These are phyloP conservation scores for Atopsyche davidsoni DNA, from an alignment of 1,140 invertebrate genomes.

Conservation along the genomic window DNA sequence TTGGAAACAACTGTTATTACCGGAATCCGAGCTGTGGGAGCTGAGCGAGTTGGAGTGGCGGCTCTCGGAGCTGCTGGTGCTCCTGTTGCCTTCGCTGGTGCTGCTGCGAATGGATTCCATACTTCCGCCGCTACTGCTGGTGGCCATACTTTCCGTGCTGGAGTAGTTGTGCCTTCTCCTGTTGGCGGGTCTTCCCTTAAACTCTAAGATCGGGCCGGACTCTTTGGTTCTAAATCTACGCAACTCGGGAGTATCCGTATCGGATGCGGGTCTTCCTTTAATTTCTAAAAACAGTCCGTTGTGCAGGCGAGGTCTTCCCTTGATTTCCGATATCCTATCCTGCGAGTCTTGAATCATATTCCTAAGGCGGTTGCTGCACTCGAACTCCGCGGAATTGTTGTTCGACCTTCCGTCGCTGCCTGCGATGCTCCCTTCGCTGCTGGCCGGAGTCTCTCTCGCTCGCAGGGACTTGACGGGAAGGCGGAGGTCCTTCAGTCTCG, in stretches of 20 bases:
- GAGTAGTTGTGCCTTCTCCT: conserved; percentile 62
- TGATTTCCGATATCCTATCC: conserved; percentile 50
- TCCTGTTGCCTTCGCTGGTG: conserved; percentile 75
- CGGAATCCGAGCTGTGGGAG: conserved; percentile 76
- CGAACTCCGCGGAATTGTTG: conserved; percentile 43
- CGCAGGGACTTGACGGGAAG: conserved; percentile 58
- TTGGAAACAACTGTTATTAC: conserved; percentile 53
- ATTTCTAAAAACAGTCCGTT: conserved; percentile 62
- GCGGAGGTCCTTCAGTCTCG: conserved; percentile 61
- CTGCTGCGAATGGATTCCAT: conserved; percentile 77
- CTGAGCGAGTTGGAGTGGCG: conserved; percentile 70
- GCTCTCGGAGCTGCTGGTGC: conserved; percentile 73
- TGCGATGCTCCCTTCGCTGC: conserved; percentile 58
- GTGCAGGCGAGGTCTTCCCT: conserved; percentile 54
- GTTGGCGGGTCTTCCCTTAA: conserved; percentile 57
- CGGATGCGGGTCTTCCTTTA: conserved; percentile 59
- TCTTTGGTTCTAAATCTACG: conserved; percentile 49
- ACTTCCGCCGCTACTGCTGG: conserved; percentile 74
- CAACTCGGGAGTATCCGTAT: conserved; percentile 50
- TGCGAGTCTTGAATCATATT: conserved; percentile 46
- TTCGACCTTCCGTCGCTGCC: conserved; percentile 37
- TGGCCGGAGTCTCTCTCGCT: conserved; percentile 54
- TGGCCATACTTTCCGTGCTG: conserved; percentile 79
- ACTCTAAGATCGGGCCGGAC: conserved; percentile 59
- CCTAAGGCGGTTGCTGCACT: conserved; percentile 42